Evolutionary conservation across 2,888 invertebrate species (phyloP).

Genomic region (Rhagophthalmus giganteus): DNA sequence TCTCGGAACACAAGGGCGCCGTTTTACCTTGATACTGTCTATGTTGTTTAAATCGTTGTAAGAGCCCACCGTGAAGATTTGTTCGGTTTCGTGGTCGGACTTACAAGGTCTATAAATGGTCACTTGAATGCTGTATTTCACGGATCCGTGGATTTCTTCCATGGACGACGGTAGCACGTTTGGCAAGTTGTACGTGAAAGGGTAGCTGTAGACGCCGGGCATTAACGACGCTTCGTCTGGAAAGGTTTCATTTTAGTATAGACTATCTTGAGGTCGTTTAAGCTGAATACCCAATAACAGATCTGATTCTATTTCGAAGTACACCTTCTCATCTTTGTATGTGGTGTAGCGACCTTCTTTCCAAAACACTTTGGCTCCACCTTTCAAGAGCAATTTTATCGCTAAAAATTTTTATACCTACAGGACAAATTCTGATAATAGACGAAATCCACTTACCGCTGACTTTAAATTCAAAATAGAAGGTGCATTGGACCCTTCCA

Average conservation of each 20-base stretch:
- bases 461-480: conserved; percentile 5
- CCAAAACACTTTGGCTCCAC: conserved; percentile 13
- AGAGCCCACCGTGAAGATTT: conserved; percentile 4
- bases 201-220: conserved; percentile 11
- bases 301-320: conserved; percentile 13
- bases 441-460: conserved; percentile 5
- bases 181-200: conserved; percentile 13
- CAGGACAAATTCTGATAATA: background rate
- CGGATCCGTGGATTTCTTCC: conserved; percentile 1
- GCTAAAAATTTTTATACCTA: conserved; percentile 1
- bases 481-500: conserved; percentile 9
- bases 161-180: conserved; percentile 7
- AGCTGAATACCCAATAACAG: background rate
- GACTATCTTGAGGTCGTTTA: too few species aligned
- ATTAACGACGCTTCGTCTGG: conserved; percentile 12
- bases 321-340: background rate
- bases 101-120: conserved; percentile 13
- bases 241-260: too few species aligned
- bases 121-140: conserved; percentile 11
- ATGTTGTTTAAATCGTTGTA: conserved; percentile 4
- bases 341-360: background rate
- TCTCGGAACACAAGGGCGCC: background rate
- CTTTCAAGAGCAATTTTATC: conserved; percentile 7
- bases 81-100: conserved; percentile 3
- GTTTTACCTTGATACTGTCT: conserved; percentile 5